Evolutionary conservation across 2,113 vertebrate species (phyloP), one percentile per base, ranked within the genome.

Genomic region (Thinocorus orbignyianus): DNA sequence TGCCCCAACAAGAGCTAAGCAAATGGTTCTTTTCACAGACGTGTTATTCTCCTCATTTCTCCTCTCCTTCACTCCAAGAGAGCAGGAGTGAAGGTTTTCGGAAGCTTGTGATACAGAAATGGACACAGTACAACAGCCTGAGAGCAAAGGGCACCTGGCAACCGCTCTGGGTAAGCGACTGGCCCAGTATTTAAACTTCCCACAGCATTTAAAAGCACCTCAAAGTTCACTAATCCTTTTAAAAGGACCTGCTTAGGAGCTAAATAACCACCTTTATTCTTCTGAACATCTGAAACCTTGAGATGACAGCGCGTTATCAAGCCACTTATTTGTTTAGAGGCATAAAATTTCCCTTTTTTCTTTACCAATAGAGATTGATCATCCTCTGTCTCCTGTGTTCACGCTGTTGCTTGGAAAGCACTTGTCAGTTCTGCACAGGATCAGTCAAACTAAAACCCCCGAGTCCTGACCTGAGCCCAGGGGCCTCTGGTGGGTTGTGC

Each of bases 141-240:
- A 4, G 5, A 3, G 73, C 3, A 3, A n/a, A 18, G 10, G n/a
- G 22, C 54, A 7, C 4, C 70, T 31, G 2, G 24, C 8, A 3
- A 2, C 13, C 58, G 4, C 18, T 1, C 28, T 0, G 28, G 44
- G 42, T 10, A 28, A 62, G 44, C 22, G 2, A 20, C 2, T 41
- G 13, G 54, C 65, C 26, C 26, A 1, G 31, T 26, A 0, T 9
- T 41, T 11, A 2, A 30, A 23, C 42, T 15, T 14, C 3, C 35
- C 42, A 10, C 4, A n/a, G 22, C 28, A 2, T 13, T 17, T 15
- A 19, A 48, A 6, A 41, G 31, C 31, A 23, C 61, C 51, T 42
- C 14, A 9, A 22, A n/a, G 30, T 0, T 12, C 23, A 25, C 18
- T 10, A 3, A 8, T 13, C 3, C 1, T 9, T 41, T 78, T 61